These are phyloP conservation scores for Calliopsis andreniformis DNA, from an alignment of 1,140 invertebrate species.

Conservation along the genomic window DNA sequence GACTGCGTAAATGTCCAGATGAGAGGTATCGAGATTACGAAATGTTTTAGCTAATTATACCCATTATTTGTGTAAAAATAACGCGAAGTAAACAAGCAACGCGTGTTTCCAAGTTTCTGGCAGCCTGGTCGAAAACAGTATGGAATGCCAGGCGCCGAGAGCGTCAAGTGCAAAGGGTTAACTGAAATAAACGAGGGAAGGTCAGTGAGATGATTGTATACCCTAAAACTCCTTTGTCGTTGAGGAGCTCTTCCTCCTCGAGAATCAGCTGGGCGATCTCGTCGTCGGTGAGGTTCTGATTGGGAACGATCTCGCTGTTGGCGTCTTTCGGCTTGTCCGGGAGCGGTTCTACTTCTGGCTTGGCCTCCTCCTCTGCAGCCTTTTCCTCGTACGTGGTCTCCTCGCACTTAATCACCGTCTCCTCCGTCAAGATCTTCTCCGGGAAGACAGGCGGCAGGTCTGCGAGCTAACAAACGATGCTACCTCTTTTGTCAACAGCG, in stretches of 20 bases:
- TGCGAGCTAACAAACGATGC: constrained; percentile 68
- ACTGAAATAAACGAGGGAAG: too few relatives aligned
- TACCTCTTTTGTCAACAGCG: neutral
- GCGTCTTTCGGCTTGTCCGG: constrained; percentile 72
- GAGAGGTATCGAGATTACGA: too few relatives aligned
- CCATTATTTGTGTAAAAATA: too few relatives aligned
- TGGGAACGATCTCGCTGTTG: constrained; percentile 74
- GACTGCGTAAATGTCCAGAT: too few relatives aligned
- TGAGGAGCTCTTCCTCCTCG: constrained; percentile 85
- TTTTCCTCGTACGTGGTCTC: constrained; percentile 52
- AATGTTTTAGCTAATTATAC: too few relatives aligned
- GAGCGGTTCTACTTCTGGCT: constrained; percentile 48
- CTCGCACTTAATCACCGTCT: constrained; percentile 61
- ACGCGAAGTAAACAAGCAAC: too few relatives aligned
- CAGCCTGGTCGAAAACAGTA: too few relatives aligned
- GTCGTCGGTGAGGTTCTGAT: constrained; percentile 83
- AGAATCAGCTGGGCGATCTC: constrained; percentile 86
- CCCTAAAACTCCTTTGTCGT: constrained; percentile 86
- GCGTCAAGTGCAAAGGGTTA: too few relatives aligned
- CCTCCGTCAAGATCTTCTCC: constrained; percentile 70
- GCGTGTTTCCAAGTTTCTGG: too few relatives aligned
- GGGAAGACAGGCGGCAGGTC: constrained; percentile 72
- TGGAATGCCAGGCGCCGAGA: too few relatives aligned
- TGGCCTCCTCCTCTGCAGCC: constrained; percentile 34
- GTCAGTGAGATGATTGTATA: constrained; percentile 75